Conservation (phyloP, 2,888 invertebrate genomes). For the Sinohyriopsis cumingii region DNA sequence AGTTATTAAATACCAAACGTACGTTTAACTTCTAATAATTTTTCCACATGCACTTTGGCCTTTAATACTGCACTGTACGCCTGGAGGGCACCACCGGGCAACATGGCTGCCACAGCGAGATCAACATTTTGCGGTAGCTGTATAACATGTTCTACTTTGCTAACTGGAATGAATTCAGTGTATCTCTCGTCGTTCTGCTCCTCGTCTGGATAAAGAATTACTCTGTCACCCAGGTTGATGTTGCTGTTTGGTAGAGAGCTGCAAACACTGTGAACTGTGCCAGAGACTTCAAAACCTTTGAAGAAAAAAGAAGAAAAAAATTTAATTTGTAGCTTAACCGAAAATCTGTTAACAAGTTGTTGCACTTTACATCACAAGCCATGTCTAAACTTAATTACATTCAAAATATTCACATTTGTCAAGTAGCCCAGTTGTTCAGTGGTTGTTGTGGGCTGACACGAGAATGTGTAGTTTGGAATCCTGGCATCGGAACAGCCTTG, state of each 20-base stretch:
- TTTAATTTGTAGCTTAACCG: not conserved
- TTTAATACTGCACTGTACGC: conserved; percentile 91
- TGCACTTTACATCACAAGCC: too few relatives aligned
- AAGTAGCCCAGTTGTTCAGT: too few relatives aligned
- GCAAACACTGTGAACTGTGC: conserved; percentile 72
- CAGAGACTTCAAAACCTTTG: conserved; percentile 73
- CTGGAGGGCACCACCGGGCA: conserved; percentile 92
- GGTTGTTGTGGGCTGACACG: too few relatives aligned
- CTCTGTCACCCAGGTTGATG: conserved; percentile 72
- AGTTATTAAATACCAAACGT: conserved; percentile 26
- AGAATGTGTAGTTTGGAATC: too few relatives aligned
- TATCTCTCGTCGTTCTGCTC: conserved; percentile 71
- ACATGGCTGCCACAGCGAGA: conserved; percentile 92
- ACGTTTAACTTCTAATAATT: conserved; percentile 63
- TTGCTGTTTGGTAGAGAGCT: conserved; percentile 66
- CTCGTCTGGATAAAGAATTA: conserved; percentile 71
- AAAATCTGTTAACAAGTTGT: not conserved
- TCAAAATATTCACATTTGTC: too few relatives aligned
- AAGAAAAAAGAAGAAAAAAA: conserved; percentile 4
- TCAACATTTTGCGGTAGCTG: conserved; percentile 87
- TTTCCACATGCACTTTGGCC: conserved; percentile 79
- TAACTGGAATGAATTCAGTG: conserved; percentile 91
- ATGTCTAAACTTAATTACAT: too few relatives aligned
- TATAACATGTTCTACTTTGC: conserved; percentile 88
- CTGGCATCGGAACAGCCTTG: too few relatives aligned